Percentiles rank a stretch among this genome's conserved stretches.
Evolutionary conservation across 2,888 invertebrate species (phyloP).

Genomic region (Lepeophtheirus nordmannii): DNA sequence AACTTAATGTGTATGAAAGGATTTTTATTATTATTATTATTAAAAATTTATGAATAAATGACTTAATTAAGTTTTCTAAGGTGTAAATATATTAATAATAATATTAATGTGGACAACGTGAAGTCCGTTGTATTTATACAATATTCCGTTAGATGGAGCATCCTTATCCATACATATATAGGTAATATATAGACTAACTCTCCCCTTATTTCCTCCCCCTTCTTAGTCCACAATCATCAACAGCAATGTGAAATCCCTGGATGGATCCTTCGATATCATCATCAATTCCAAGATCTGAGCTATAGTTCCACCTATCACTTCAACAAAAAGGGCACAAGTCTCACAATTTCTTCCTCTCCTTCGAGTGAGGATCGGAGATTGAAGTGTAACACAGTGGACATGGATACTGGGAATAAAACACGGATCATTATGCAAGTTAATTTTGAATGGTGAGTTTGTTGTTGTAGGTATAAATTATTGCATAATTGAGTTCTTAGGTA

Average conservation of each 20-base stretch:
- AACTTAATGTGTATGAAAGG: no score
- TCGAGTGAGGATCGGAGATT: not conserved
- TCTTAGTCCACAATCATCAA: conserved; percentile 13
- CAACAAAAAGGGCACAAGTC: conserved; percentile 13
- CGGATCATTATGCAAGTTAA: conserved; percentile 17
- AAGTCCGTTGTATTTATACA: no score
- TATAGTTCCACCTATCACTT: conserved; percentile 13
- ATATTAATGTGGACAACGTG: no score
- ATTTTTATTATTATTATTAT: no score
- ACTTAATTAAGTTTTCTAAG: no score
- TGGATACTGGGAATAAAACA: conserved; percentile 1
- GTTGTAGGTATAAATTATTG: not conserved
- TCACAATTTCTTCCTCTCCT: not conserved
- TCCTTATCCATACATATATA: not conserved
- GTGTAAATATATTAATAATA: no score
- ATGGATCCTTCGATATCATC: conserved; percentile 18
- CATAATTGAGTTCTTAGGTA: no score
- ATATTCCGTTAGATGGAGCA: not conserved
- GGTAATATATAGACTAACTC: no score
- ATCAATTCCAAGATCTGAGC: conserved; percentile 14
- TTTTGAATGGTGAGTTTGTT: conserved; percentile 23
- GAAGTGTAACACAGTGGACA: conserved; percentile 18
- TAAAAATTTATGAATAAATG: no score
- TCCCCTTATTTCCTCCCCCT: not conserved
- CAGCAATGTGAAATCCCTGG: conserved; percentile 11